A percentile compares a stretch with the other conserved stretches of the same genome.
Evolutionary conservation across 2,113 vertebrate genomes (phyloP).

Genomic region (Chlorocebus sabaeus): DNA sequence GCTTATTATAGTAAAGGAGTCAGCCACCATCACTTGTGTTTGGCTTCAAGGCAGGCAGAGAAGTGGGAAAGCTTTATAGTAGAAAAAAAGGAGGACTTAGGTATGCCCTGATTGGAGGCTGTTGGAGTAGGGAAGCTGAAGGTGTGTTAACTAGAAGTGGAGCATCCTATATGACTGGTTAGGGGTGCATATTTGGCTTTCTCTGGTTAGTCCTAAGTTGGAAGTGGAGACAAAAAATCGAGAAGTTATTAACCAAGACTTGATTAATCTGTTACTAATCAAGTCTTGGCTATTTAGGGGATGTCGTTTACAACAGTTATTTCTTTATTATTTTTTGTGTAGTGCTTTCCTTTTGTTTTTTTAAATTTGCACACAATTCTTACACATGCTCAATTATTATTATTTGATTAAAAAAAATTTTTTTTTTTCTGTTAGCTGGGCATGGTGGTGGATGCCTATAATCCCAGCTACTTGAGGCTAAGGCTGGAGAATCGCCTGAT

Average conservation of each 20-base stretch:
- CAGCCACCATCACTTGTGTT: not conserved
- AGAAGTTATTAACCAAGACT: not conserved
- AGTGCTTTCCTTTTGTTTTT: not conserved
- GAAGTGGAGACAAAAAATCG: not conserved
- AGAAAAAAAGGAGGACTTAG: not conserved
- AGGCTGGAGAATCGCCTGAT: too few relatives aligned
- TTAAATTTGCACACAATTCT: not conserved
- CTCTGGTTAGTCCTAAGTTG: not conserved
- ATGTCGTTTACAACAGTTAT: not conserved
- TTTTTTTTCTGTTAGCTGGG: too few relatives aligned
- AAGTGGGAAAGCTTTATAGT: not conserved
- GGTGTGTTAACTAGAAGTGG: not conserved
- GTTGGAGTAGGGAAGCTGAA: not conserved
- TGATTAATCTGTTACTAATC: not conserved
- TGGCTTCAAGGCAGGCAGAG: not conserved
- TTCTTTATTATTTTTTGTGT: not conserved
- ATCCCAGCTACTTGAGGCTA: too few relatives aligned
- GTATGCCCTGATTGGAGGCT: not conserved
- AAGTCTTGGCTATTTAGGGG: not conserved
- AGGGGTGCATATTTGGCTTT: not conserved
- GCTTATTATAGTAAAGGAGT: not conserved
- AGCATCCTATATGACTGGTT: not conserved
- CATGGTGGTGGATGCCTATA: too few relatives aligned
- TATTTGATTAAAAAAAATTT: too few relatives aligned
- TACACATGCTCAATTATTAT: not conserved